Percentiles rank a stretch among this genome's conserved stretches.
Evolutionary conservation across 2,888 invertebrate genomes (phyloP).

Genomic region (Scaptomyza cyrtandrae): DNA sequence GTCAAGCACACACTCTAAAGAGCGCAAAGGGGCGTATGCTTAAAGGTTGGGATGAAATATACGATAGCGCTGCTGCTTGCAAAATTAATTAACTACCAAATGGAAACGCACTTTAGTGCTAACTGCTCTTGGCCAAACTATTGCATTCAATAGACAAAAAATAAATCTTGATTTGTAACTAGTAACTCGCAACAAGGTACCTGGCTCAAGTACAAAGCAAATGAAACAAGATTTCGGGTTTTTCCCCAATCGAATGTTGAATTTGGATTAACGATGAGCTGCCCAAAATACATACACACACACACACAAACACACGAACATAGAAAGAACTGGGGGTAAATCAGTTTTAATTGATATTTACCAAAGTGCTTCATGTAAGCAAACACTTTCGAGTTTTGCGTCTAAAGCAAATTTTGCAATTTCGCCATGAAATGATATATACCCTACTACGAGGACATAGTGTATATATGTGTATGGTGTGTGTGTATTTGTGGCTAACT

Average conservation of each 20-base stretch:
- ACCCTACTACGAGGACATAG: neutral
- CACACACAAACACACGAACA: neutral
- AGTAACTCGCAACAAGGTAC: constrained; percentile 17
- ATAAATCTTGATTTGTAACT: neutral
- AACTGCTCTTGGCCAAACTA: constrained; percentile 42
- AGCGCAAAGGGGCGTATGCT: constrained; percentile 35
- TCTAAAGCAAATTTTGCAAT: constrained; percentile 55
- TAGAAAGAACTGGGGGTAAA: constrained; percentile 53
- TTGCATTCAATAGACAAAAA: constrained; percentile 26
- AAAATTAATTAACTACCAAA: constrained; percentile 68
- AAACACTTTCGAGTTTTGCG: constrained; percentile 73
- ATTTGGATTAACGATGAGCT: constrained; percentile 43
- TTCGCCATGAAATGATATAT: constrained; percentile 15
- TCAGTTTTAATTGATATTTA: constrained; percentile 78
- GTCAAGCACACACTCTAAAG: neutral
- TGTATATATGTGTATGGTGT: neutral
- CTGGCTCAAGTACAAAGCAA: constrained; percentile 47
- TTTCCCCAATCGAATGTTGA: constrained; percentile 40
- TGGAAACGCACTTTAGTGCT: constrained; percentile 19
- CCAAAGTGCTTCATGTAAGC: constrained; percentile 75
- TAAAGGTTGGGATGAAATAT: constrained; percentile 43
- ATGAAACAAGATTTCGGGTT: constrained; percentile 48
- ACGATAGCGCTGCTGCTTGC: constrained; percentile 48
- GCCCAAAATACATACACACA: constrained; percentile 8
- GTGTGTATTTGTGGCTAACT: neutral